These are phyloP conservation scores for Periphyllus acericola DNA, from an alignment of 2,888 invertebrate species.

Conservation along the genomic window DNA sequence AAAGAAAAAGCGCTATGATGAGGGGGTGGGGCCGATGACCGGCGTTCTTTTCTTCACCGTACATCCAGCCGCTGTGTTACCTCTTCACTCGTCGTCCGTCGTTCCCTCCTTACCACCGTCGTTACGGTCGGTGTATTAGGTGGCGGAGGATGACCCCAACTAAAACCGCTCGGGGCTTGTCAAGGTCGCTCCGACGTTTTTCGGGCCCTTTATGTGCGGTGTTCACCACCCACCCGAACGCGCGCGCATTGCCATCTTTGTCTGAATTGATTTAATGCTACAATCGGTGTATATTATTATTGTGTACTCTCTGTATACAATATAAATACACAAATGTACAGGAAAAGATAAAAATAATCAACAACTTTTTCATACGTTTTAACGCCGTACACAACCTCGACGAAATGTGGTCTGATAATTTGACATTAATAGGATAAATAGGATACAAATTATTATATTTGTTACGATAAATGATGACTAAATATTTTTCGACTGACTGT, in stretches of 20 bases:
- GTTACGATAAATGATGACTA: not conserved
- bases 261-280: constrained; percentile 45
- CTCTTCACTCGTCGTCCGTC: not conserved
- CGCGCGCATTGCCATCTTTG: not conserved
- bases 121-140: not conserved
- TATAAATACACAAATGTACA: not conserved
- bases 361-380: not conserved
- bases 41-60: constrained; percentile 47
- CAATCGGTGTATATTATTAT: not conserved
- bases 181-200: constrained; percentile 41
- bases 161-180: constrained; percentile 25
- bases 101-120: not conserved
- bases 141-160: constrained; percentile 57
- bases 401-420: not conserved
- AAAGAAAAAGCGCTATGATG: constrained; percentile 55
- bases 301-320: not conserved
- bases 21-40: constrained; percentile 62
- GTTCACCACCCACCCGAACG: not conserved
- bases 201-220: constrained; percentile 30
- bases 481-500: not conserved
- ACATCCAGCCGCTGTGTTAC: not conserved
- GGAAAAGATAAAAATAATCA: not conserved
- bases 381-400: not conserved
- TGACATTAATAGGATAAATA: not conserved
- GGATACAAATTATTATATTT: not conserved